phyloP scores from a whole-genome alignment of 2,888 invertebrate species.

The Drosophila antonietae region DNA sequence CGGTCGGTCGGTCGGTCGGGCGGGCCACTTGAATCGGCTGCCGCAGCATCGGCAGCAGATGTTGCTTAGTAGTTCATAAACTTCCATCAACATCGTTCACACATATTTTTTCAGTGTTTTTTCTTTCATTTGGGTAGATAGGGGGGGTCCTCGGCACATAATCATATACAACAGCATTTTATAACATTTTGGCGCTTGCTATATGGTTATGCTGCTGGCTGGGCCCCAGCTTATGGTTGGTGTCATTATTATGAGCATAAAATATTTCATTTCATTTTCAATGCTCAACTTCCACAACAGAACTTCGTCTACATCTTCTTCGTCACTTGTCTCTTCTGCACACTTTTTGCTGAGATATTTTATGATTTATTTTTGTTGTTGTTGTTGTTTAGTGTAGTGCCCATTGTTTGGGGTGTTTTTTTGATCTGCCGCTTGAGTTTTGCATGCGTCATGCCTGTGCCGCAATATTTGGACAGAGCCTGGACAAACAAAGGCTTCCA shows the following conservation, averaged over 20 bases:
- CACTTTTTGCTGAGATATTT: constrained; percentile 32
- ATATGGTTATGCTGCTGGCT: neutral
- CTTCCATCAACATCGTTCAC: constrained; percentile 51
- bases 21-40: constrained; percentile 72
- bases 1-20: constrained; percentile 27
- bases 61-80: constrained; percentile 61
- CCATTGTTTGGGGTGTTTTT: constrained; percentile 53
- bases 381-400: constrained; percentile 31
- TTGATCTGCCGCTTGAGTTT: constrained; percentile 58
- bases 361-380: constrained; percentile 45
- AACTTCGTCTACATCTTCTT: constrained; percentile 1
- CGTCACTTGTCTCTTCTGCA: constrained; percentile 7
- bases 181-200: constrained; percentile 66
- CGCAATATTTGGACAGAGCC: constrained; percentile 56
- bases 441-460: constrained; percentile 48
- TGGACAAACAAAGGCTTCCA: constrained; percentile 42
- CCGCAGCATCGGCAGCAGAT: constrained; percentile 40
- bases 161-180: constrained; percentile 58
- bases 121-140: neutral
- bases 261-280: constrained; percentile 75
- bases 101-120: constrained; percentile 54
- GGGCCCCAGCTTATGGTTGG: constrained; percentile 43
- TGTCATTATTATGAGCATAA: constrained; percentile 80
- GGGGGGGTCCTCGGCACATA: constrained; percentile 36
- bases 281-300: constrained; percentile 43